Evolutionary conservation across 2,888 invertebrate species (phyloP).

Genomic region (Entomobrya multifasciata): DNA sequence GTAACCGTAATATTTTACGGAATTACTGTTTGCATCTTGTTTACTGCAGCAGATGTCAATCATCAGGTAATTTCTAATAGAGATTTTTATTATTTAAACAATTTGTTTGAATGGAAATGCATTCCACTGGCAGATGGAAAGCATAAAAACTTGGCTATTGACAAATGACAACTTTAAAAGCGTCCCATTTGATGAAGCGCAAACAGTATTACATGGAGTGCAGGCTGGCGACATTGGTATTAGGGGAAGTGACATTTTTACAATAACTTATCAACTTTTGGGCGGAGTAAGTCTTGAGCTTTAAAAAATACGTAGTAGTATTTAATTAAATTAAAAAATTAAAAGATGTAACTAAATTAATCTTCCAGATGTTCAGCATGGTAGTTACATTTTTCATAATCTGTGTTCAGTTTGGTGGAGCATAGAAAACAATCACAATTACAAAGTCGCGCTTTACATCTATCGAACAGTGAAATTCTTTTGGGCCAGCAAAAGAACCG

Average conservation of each 20-base stretch:
- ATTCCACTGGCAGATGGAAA: constrained; percentile 1
- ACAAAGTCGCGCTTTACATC: too few species aligned
- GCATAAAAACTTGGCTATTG: neutral
- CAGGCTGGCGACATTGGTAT: neutral
- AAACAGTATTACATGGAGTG: neutral
- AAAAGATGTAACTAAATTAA: too few species aligned
- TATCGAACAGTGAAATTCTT: too few species aligned
- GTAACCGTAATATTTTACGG: neutral
- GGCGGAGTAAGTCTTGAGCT: constrained; percentile 4
- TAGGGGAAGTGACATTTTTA: neutral
- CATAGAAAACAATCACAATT: too few species aligned
- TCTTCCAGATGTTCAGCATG: neutral
- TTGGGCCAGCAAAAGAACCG: too few species aligned
- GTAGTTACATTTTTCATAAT: constrained; percentile 41
- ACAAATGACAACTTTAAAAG: neutral
- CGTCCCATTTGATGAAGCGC: neutral
- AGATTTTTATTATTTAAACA: too few species aligned
- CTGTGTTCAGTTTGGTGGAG: neutral
- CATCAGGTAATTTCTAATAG: too few species aligned
- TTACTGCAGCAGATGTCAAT: constrained; percentile 17
- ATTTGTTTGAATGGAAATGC: too few species aligned
- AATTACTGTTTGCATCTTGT: neutral
- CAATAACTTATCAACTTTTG: constrained; percentile 14
- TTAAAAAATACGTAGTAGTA: neutral
- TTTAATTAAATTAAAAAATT: too few species aligned